These are phyloP conservation scores for Passerculus sandwichensis DNA, from an alignment of 2,797 vertebrate genomes.

Conservation along the genomic window DNA sequence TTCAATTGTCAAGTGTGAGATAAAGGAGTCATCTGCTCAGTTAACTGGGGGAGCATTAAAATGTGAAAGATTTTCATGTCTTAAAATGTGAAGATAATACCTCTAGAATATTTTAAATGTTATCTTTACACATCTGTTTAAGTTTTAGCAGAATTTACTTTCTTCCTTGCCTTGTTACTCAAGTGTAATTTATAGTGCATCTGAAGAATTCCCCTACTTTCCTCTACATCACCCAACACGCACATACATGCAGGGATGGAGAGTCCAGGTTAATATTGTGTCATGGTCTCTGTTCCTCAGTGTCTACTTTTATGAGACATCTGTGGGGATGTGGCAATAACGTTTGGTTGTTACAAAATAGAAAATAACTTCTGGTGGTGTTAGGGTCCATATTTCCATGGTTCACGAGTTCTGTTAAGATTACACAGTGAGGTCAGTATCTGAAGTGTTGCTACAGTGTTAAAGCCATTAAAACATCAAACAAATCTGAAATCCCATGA, in stretches of 20 bases:
- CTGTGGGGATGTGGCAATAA: background rate
- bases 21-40: background rate
- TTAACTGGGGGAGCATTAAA: slow-evolving; percentile 38
- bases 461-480: background rate
- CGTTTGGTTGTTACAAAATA: background rate
- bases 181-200: background rate
- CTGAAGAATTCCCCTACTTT: background rate
- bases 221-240: background rate
- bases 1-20: background rate
- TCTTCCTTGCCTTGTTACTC: background rate
- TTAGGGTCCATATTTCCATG: background rate
- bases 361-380: background rate
- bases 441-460: background rate
- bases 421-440: background rate
- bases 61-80: background rate
- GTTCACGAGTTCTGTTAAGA: background rate
- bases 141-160: background rate
- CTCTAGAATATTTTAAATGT: background rate
- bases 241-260: accelerated
- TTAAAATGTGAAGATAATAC: background rate
- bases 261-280: background rate
- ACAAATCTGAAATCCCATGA: background rate
- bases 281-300: background rate
- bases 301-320: background rate
- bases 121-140: background rate